phyloP scores from a whole-genome alignment of 2,797 vertebrate species.

The Chaenodraco wilsoni region DNA sequence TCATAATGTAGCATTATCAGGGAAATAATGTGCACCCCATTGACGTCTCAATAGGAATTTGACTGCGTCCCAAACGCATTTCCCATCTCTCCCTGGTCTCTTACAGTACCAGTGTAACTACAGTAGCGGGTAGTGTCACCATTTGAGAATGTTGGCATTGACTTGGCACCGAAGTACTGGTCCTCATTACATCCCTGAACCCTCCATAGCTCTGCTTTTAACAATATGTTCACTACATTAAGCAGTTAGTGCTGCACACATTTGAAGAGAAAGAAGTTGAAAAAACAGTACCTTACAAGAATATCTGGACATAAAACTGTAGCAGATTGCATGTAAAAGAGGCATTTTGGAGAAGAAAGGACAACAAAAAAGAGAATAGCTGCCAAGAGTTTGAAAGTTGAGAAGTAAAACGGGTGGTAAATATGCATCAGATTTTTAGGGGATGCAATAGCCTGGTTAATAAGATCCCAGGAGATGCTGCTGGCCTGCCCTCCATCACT shows the following conservation, averaged over 20 bases:
- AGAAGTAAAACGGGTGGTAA: constrained; percentile 37
- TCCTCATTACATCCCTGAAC: too few species aligned
- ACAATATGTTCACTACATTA: neutral
- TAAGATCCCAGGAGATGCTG: constrained; percentile 68
- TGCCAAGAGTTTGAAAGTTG: constrained; percentile 26
- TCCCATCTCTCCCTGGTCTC: too few species aligned
- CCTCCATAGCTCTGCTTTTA: neutral
- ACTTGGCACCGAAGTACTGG: too few species aligned
- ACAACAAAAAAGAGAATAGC: constrained; percentile 7
- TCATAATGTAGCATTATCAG: too few species aligned
- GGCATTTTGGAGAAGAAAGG: neutral
- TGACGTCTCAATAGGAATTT: too few species aligned
- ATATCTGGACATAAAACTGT: neutral
- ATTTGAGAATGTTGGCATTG: too few species aligned
- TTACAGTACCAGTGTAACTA: too few species aligned
- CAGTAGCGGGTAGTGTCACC: too few species aligned
- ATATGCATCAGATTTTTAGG: constrained; percentile 62
- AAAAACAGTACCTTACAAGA: neutral
- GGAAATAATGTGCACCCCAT: too few species aligned
- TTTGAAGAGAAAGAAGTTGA: neutral
- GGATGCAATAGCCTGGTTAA: constrained; percentile 54
- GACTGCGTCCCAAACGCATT: too few species aligned
- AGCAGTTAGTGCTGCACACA: neutral
- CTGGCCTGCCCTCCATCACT: constrained; percentile 61
- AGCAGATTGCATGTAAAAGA: constrained; percentile 9